A percentile compares a stretch with the other conserved stretches of the same genome.
Evolutionary conservation across 2,888 invertebrate species (phyloP).

Genomic region (Apocheima hispidaria): DNA sequence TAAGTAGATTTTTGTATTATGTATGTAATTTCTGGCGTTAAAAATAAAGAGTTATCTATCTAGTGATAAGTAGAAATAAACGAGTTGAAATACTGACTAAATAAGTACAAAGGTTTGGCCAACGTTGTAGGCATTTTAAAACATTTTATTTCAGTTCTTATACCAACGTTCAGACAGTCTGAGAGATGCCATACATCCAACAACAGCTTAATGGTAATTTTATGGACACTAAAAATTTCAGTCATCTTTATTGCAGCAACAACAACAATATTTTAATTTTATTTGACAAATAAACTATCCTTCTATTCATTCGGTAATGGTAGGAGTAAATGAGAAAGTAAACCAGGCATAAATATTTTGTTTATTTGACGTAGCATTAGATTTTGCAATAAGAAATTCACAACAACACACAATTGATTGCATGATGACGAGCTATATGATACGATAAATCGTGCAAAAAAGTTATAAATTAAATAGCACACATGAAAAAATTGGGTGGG

Average conservation of each 20-base stretch:
- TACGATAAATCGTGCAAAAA: no score
- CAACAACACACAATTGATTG: no score
- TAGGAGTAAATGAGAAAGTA: slow-evolving; percentile 1
- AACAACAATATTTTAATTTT: slow-evolving; percentile 54
- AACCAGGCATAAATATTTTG: neutral
- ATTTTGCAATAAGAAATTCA: neutral
- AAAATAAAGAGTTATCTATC: no score
- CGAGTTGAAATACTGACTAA: slow-evolving; percentile 7
- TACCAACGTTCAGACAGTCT: slow-evolving; percentile 44
- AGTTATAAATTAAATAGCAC: no score
- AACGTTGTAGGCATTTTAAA: slow-evolving; percentile 48
- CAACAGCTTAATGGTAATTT: slow-evolving; percentile 54
- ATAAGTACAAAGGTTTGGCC: neutral
- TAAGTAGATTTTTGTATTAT: no score
- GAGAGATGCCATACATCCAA: slow-evolving; percentile 51
- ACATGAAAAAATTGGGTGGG: no score
- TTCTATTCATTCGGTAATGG: slow-evolving; percentile 11
- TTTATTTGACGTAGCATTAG: neutral
- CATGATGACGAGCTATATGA: no score
- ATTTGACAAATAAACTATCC: slow-evolving; percentile 45
- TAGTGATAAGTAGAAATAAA: no score
- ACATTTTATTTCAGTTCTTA: slow-evolving; percentile 49
- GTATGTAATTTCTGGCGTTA: no score
- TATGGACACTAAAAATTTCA: slow-evolving; percentile 58
- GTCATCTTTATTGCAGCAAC: slow-evolving; percentile 50